phyloP scores from a whole-genome alignment of 2,888 invertebrate species.

The Agrochola lychnidis region DNA sequence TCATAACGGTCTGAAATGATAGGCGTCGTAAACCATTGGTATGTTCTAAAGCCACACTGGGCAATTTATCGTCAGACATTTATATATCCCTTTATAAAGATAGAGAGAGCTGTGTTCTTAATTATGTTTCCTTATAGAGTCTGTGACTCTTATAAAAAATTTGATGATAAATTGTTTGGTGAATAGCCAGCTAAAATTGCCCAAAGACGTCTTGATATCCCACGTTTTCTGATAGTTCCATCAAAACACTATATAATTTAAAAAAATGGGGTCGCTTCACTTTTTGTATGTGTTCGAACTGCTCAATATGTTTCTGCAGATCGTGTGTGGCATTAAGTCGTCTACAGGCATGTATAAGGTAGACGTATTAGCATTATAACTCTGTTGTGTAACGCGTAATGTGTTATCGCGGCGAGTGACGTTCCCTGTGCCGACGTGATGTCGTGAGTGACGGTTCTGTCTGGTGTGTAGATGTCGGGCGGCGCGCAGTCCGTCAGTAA shows the following conservation, averaged over 20 bases:
- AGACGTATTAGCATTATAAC: slow-evolving; percentile 14
- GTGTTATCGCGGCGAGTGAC: slow-evolving; percentile 27
- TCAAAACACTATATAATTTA: background rate
- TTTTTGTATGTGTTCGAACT: background rate
- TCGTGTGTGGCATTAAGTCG: slow-evolving; percentile 9
- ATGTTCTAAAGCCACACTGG: slow-evolving; percentile 20
- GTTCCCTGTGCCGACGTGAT: slow-evolving; percentile 25
- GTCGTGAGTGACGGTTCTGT: slow-evolving; percentile 69
- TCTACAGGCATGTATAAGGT: background rate
- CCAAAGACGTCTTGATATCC: slow-evolving; percentile 7
- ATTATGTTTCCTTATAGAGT: background rate
- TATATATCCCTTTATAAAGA: background rate
- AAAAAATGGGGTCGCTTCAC: background rate
- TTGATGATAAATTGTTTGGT: slow-evolving; percentile 27
- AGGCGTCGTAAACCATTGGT: slow-evolving; percentile 24
- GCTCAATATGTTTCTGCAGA: background rate
- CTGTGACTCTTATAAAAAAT: background rate
- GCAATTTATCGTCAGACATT: slow-evolving; percentile 23
- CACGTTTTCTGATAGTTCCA: background rate
- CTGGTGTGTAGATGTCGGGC: slow-evolving; percentile 85
- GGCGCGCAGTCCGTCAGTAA: slow-evolving; percentile 80
- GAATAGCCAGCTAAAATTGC: slow-evolving; percentile 3
- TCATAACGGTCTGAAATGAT: slow-evolving; percentile 22
- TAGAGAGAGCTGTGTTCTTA: background rate
- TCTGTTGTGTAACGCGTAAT: slow-evolving; percentile 31